Conservation (phyloP, 2,888 invertebrate species). For the Aphodius granarius region DNA sequence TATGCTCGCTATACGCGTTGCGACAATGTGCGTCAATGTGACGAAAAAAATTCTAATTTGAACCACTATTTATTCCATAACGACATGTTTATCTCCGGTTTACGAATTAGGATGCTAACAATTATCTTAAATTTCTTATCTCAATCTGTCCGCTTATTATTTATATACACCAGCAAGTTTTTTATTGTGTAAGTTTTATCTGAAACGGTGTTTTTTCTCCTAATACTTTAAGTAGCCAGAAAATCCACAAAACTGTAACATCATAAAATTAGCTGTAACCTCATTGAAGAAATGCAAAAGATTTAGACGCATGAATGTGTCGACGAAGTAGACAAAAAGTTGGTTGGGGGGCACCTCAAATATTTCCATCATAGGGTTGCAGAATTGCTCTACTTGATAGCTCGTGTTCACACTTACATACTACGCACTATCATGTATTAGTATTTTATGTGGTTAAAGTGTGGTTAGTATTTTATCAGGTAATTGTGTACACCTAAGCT, state of each 20-base stretch:
- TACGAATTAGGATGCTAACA: neutral
- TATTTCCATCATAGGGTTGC: no score
- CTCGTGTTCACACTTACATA: no score
- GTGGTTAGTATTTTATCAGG: no score
- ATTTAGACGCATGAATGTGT: no score
- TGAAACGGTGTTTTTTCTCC: neutral
- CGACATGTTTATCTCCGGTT: neutral
- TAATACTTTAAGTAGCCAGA: neutral
- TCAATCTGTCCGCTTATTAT: neutral
- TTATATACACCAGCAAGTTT: neutral
- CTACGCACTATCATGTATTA: no score
- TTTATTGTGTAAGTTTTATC: neutral
- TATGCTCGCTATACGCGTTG: neutral
- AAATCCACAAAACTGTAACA: no score
- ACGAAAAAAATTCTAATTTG: neutral
- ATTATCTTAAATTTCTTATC: neutral
- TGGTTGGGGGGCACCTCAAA: no score
- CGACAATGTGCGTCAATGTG: neutral
- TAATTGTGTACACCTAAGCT: neutral
- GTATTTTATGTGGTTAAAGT: no score
- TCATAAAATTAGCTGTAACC: no score
- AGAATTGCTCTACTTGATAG: no score
- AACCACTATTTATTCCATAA: neutral
- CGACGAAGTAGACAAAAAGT: no score
- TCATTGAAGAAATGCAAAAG: no score